Conservation (phyloP, 2,888 invertebrate genomes). For the Drosophila paramelanica region DNA sequence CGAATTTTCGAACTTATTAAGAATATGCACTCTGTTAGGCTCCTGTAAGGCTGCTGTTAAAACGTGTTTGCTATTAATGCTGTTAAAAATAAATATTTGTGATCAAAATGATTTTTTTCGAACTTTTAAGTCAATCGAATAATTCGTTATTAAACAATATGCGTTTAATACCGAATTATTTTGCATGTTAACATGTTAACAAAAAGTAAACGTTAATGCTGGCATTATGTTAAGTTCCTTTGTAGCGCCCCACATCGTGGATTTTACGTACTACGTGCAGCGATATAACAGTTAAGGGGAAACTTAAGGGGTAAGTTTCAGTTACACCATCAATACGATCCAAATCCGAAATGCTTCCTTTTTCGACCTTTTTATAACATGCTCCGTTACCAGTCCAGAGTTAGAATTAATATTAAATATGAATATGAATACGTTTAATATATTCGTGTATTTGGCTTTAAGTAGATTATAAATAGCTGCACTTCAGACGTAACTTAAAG, state of each 20-base stretch:
- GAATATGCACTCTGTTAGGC: constrained; percentile 2
- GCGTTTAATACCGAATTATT: background rate
- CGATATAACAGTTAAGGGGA: constrained; percentile 38
- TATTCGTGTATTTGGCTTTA: background rate
- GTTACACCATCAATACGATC: background rate
- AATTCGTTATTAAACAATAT: too few species aligned
- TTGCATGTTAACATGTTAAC: background rate
- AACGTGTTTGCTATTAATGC: background rate
- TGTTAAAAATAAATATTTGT: background rate
- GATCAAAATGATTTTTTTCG: background rate
- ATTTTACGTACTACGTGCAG: background rate
- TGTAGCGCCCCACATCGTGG: constrained; percentile 31
- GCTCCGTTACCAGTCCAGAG: too few species aligned
- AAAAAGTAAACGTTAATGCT: background rate
- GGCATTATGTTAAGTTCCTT: background rate
- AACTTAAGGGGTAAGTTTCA: background rate
- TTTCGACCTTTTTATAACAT: too few species aligned
- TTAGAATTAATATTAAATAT: too few species aligned
- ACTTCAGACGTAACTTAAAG: background rate
- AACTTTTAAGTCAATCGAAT: background rate
- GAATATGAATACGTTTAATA: background rate
- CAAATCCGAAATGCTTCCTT: background rate
- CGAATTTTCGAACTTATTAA: background rate
- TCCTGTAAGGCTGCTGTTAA: constrained; percentile 5
- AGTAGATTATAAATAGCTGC: constrained; percentile 12